phyloP scores from a whole-genome alignment of 1,140 invertebrate species.

The Eupristina koningsbergeri region DNA sequence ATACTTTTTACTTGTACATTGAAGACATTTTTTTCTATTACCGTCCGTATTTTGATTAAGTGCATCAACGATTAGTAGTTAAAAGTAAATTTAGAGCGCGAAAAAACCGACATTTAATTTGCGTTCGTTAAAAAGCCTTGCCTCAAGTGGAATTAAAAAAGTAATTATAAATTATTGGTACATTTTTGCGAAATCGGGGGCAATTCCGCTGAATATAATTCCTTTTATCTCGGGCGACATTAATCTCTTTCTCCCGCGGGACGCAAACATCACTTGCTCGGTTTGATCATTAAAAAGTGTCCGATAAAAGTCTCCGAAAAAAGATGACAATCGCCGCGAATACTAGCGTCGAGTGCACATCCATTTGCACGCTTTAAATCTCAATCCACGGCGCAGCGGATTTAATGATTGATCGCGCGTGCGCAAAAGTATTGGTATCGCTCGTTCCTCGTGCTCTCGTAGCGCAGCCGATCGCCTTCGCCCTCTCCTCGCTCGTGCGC shows the following conservation, averaged over 20 bases:
- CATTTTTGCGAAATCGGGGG: not conserved
- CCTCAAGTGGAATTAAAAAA: not conserved
- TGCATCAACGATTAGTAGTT: no score
- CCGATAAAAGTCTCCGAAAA: slow-evolving; percentile 23
- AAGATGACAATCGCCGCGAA: slow-evolving; percentile 25
- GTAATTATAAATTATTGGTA: slow-evolving; percentile 13
- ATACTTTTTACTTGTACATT: no score
- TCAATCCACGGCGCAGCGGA: slow-evolving; percentile 15
- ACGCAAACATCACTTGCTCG: not conserved
- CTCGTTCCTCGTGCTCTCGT: slow-evolving; percentile 19
- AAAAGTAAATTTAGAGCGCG: no score
- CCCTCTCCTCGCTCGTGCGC: not conserved
- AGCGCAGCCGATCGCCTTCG: not conserved
- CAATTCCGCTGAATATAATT: slow-evolving; percentile 17
- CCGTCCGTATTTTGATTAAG: no score
- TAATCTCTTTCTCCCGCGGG: slow-evolving; percentile 24
- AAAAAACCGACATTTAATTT: not conserved
- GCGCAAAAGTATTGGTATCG: no score
- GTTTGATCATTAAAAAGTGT: not conserved
- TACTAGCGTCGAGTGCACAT: not conserved
- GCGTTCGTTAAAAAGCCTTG: not conserved
- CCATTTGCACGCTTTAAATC: slow-evolving; percentile 9
- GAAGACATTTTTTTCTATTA: no score
- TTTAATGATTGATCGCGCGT: slow-evolving; percentile 17
- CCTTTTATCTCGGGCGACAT: slow-evolving; percentile 16